Evolutionary conservation across 2,113 vertebrate genomes (phyloP).

Genomic region (Oreotrochilus melanogaster): DNA sequence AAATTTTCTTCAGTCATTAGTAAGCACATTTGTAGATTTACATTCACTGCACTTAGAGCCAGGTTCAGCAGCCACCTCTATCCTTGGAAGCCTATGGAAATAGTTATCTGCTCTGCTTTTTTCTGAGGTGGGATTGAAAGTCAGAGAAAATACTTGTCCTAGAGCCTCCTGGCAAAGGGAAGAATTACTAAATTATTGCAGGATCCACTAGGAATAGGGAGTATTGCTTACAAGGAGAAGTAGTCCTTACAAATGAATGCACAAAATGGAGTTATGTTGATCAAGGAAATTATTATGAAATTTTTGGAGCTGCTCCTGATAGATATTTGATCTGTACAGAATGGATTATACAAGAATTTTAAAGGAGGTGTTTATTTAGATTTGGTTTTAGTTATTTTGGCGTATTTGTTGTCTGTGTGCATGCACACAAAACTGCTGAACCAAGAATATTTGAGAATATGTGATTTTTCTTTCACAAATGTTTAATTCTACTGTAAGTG

Average conservation of each 20-base stretch:
- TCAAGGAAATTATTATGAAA: neutral
- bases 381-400: neutral
- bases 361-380: neutral
- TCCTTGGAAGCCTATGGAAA: neutral
- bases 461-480: neutral
- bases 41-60: neutral
- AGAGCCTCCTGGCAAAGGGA: neutral
- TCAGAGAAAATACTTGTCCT: neutral
- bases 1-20: neutral
- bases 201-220: neutral
- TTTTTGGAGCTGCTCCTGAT: neutral
- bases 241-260: neutral
- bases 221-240: neutral
- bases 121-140: neutral
- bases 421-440: neutral
- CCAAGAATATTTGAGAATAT: neutral
- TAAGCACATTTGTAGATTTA: neutral
- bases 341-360: neutral
- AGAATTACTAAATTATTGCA: neutral
- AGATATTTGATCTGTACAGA: neutral
- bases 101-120: neutral
- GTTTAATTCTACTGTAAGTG: neutral
- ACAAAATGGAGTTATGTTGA: neutral
- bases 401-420: neutral
- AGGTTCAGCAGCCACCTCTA: neutral